A percentile compares a stretch with the other conserved stretches of the same genome.
These are phyloP conservation scores for Neoniphon sammara DNA, from an alignment of 2,797 vertebrate species.

Conservation along the genomic window DNA sequence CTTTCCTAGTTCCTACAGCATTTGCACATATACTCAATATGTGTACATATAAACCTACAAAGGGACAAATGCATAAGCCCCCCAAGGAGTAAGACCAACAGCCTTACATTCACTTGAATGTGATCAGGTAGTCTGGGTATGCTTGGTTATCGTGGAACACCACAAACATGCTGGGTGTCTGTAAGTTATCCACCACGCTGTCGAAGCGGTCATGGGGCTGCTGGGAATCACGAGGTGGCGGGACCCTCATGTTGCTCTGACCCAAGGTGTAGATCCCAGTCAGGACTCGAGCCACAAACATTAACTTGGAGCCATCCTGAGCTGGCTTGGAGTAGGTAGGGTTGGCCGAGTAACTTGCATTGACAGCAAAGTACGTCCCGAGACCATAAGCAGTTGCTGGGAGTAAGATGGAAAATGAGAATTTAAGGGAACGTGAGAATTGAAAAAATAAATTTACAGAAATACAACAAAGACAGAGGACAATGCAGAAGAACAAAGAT, in stretches of 20 bases:
- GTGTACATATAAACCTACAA: no score
- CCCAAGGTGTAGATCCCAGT: constrained; percentile 67
- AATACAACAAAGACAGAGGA: no score
- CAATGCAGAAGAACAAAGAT: no score
- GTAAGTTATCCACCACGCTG: constrained; percentile 64
- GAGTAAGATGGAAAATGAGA: constrained; percentile 5
- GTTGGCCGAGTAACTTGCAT: constrained; percentile 67
- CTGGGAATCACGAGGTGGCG: constrained; percentile 17
- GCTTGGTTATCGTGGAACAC: constrained; percentile 78
- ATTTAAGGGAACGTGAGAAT: neutral
- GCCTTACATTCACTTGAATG: constrained; percentile 61
- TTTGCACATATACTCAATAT: no score
- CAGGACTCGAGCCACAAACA: constrained; percentile 77
- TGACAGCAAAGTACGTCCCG: constrained; percentile 77
- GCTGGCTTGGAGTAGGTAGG: constrained; percentile 58
- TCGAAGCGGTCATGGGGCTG: constrained; percentile 55
- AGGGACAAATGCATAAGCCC: no score
- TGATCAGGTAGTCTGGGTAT: constrained; percentile 80
- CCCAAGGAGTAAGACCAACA: neutral
- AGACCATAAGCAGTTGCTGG: constrained; percentile 65
- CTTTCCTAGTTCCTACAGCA: no score
- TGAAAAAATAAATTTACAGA: no score
- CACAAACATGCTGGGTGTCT: constrained; percentile 67
- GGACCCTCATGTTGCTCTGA: constrained; percentile 28
- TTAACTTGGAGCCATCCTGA: constrained; percentile 64